Conservation (phyloP, 1,140 invertebrate genomes). For the Onthophagus taurus region DNA sequence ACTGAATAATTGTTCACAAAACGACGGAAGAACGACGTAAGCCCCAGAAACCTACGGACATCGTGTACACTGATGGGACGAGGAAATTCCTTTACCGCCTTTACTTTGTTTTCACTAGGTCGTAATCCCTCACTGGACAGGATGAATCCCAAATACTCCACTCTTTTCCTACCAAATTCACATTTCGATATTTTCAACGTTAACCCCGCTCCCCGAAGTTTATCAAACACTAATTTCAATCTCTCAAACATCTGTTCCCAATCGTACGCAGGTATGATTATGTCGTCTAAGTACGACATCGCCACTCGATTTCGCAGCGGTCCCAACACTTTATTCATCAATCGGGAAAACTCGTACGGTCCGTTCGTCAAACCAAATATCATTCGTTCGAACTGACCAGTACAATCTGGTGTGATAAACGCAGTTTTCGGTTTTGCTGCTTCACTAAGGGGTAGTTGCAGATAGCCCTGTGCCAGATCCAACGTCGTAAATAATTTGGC, state of each 20-base stretch:
- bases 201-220: constrained; percentile 1
- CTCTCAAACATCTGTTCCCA: constrained; percentile 19
- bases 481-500: constrained; percentile 18
- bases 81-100: too few relatives aligned
- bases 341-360: constrained; percentile 24
- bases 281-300: constrained; percentile 33
- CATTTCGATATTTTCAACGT: constrained; percentile 13
- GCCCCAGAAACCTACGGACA: too few relatives aligned
- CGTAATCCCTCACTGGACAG: constrained; percentile 2
- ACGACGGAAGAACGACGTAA: too few relatives aligned
- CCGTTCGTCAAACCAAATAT: constrained; percentile 35
- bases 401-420: constrained; percentile 30
- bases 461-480: constrained; percentile 19
- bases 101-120: too few relatives aligned
- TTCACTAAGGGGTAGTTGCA: constrained; percentile 22
- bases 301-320: constrained; percentile 22
- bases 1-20: constrained; percentile 22
- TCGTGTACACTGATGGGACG: too few relatives aligned
- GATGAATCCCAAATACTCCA: constrained; percentile 13
- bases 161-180: constrained; percentile 1
- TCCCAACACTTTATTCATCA: constrained; percentile 25
- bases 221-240: constrained; percentile 20
- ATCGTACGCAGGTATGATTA: constrained; percentile 16
- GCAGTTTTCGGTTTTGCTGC: constrained; percentile 24
- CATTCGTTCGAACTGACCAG: constrained; percentile 37